Conservation (phyloP, 37 sponge, comb jelly and placozoan genomes). For the Amphimedon queenslandica region DNA sequence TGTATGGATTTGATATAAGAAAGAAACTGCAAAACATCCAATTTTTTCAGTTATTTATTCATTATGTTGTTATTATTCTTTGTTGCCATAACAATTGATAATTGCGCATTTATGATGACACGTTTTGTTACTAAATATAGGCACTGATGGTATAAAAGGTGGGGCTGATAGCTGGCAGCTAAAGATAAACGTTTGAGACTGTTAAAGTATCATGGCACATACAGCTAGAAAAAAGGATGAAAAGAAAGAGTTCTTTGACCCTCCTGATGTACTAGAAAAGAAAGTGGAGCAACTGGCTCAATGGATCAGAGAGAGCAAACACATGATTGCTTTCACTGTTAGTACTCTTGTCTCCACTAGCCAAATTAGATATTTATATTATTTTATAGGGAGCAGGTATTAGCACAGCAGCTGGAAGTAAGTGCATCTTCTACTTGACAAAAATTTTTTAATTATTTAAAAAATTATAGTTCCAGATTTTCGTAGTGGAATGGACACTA, state of each 20-base stretch:
- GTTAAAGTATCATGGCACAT: conserved; percentile 36
- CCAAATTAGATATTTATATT: neutral
- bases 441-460: neutral
- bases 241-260: conserved; percentile 64
- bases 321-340: conserved; percentile 66
- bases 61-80: too few species aligned
- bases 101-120: too few species aligned
- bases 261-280: conserved; percentile 51
- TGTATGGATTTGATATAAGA: conserved; percentile 51
- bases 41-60: too few species aligned
- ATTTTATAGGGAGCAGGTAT: conserved; percentile 72
- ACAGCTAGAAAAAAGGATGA: conserved; percentile 48
- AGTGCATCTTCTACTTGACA: conserved; percentile 1
- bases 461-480: conserved; percentile 68
- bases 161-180: too few species aligned
- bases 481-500: conserved; percentile 76
- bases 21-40: too few species aligned
- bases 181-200: too few species aligned
- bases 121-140: too few species aligned
- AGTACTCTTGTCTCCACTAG: neutral
- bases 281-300: conserved; percentile 47
- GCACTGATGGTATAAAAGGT: neutral
- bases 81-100: too few species aligned
- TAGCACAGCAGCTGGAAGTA: conserved; percentile 77
- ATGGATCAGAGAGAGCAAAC: conserved; percentile 57